These are phyloP conservation scores for Argopecten irradians DNA, from an alignment of 1,140 invertebrate genomes.

Conservation along the genomic window DNA sequence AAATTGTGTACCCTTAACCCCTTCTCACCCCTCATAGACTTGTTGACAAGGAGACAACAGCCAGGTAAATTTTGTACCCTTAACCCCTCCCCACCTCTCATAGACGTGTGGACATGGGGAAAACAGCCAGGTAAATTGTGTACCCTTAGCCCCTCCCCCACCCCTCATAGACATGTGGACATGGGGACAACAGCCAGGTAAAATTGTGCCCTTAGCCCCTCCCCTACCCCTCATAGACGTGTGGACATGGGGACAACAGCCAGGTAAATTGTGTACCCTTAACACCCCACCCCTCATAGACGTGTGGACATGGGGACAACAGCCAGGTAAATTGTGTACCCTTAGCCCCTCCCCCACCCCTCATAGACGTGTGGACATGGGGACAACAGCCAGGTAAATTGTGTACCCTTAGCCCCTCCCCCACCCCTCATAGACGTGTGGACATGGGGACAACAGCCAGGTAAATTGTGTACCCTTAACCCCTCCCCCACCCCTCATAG, in stretches of 20 bases:
- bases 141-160: background rate
- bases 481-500: no score
- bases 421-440: constrained; percentile 80
- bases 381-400: constrained; percentile 86
- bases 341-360: constrained; percentile 63
- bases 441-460: constrained; percentile 89
- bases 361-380: constrained; percentile 86
- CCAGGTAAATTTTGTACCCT: constrained; percentile 83
- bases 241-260: background rate
- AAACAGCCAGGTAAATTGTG: constrained; percentile 84
- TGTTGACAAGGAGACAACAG: constrained; percentile 89
- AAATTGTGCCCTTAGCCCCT: background rate
- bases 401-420: constrained; percentile 73
- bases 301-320: constrained; percentile 89
- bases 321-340: constrained; percentile 82
- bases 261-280: constrained; percentile 72
- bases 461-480: constrained; percentile 82
- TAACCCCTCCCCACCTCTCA: constrained; percentile 74
- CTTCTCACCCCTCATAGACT: constrained; percentile 77
- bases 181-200: background rate
- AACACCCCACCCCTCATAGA: constrained; percentile 76
- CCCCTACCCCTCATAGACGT: background rate
- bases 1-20: constrained; percentile 75
- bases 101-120: constrained; percentile 88
- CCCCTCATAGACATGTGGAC: background rate